Percentiles rank a stretch among this genome's conserved stretches.
Evolutionary conservation across 2,113 vertebrate genomes (phyloP).

Genomic region (Micromys minutus): DNA sequence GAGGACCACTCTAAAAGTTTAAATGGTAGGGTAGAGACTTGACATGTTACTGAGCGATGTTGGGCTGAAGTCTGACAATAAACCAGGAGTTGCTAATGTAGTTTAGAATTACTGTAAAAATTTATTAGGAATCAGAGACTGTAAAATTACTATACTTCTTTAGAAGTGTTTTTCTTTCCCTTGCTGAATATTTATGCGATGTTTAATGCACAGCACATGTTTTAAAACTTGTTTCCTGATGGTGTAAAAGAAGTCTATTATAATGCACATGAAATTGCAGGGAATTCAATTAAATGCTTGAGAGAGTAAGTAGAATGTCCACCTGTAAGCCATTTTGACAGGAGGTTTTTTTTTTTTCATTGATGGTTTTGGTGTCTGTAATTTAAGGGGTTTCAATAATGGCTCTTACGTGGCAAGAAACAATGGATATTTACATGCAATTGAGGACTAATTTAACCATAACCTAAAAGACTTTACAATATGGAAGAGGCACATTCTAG

Average conservation of each 20-base stretch:
- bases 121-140: constrained; percentile 87
- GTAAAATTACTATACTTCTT: constrained; percentile 84
- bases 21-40: constrained; percentile 79
- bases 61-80: constrained; percentile 83
- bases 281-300: constrained; percentile 80
- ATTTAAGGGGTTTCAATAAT: constrained; percentile 69
- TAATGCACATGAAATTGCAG: constrained; percentile 76
- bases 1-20: constrained; percentile 82
- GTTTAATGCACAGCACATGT: constrained; percentile 82
- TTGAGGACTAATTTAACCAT: constrained; percentile 30
- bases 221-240: constrained; percentile 83
- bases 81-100: constrained; percentile 84
- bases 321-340: constrained; percentile 80
- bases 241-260: constrained; percentile 81
- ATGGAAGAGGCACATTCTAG: background rate
- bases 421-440: constrained; percentile 67
- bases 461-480: background rate
- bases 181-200: constrained; percentile 84
- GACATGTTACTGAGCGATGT: constrained; percentile 81
- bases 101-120: constrained; percentile 85
- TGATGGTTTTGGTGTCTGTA: constrained; percentile 64
- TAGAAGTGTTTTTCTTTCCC: constrained; percentile 81
- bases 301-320: constrained; percentile 82
- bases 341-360: constrained; percentile 46
- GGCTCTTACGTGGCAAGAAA: constrained; percentile 54